These are phyloP conservation scores for Orthonevra nobilis DNA, from an alignment of 2,888 invertebrate genomes.

Conservation along the genomic window DNA sequence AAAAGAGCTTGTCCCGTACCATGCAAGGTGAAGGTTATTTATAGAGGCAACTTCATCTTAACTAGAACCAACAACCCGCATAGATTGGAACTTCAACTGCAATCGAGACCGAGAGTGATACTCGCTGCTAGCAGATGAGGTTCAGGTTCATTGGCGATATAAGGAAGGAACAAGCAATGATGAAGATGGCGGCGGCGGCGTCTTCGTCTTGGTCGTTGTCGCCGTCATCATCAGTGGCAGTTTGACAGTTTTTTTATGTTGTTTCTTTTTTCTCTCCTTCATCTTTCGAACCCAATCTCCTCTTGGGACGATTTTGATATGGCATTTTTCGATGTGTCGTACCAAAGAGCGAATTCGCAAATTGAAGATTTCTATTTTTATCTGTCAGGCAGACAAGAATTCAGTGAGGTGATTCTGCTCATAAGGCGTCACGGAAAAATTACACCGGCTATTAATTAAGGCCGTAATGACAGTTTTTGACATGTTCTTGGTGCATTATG, in stretches of 20 bases:
- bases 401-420: slow-evolving; percentile 62
- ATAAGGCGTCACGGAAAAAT: slow-evolving; percentile 66
- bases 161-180: slow-evolving; percentile 47
- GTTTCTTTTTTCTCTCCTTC: slow-evolving; percentile 13
- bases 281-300: slow-evolving; percentile 38
- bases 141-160: slow-evolving; percentile 69
- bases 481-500: slow-evolving; percentile 18
- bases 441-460: slow-evolving; percentile 69
- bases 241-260: slow-evolving; percentile 51
- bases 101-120: slow-evolving; percentile 66
- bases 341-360: slow-evolving; percentile 1
- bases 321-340: slow-evolving; percentile 38
- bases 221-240: slow-evolving; percentile 44
- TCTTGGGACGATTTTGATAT: slow-evolving; percentile 42
- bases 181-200: slow-evolving; percentile 30
- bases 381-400: slow-evolving; percentile 36
- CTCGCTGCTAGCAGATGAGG: slow-evolving; percentile 40
- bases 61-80: slow-evolving; percentile 55
- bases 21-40: slow-evolving; percentile 66
- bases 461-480: slow-evolving; percentile 59
- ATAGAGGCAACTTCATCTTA: slow-evolving; percentile 54
- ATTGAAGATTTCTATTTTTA: slow-evolving; percentile 57
- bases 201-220: background rate
- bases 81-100: slow-evolving; percentile 59
- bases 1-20: slow-evolving; percentile 9